Evolutionary conservation across 2,888 invertebrate species (phyloP).

Genomic region (Nezara viridula): DNA sequence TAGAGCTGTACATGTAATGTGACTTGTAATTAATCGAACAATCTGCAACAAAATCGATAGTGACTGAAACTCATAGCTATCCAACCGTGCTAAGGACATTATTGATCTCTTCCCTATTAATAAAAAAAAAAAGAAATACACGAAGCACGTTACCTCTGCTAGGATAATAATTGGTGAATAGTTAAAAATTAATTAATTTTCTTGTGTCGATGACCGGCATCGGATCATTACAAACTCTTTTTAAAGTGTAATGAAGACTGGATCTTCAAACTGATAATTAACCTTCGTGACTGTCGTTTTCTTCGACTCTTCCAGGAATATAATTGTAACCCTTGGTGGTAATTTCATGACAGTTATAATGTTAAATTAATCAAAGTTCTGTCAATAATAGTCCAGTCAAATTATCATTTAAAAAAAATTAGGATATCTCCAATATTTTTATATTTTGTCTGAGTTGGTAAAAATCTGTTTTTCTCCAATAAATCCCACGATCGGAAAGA

Average conservation of each 20-base stretch:
- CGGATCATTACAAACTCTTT: not conserved
- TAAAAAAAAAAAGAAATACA: not conserved
- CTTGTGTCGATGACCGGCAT: not conserved
- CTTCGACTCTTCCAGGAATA: not conserved
- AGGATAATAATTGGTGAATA: not conserved
- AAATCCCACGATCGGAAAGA: too few relatives aligned
- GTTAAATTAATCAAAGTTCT: not conserved
- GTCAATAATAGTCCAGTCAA: not conserved
- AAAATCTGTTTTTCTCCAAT: too few relatives aligned
- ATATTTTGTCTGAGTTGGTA: too few relatives aligned
- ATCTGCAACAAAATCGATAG: not conserved
- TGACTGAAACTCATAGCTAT: not conserved
- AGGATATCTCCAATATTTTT: too few relatives aligned
- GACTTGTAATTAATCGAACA: not conserved
- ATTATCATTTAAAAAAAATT: too few relatives aligned
- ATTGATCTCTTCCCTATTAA: not conserved
- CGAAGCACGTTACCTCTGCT: not conserved
- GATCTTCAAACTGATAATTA: not conserved
- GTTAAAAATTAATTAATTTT: not conserved
- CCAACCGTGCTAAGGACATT: not conserved
- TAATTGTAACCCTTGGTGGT: not conserved
- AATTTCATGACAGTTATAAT: not conserved
- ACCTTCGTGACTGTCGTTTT: constrained; percentile 1
- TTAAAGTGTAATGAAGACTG: constrained; percentile 7
- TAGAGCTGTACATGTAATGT: too few relatives aligned